Evolutionary conservation across 2,113 vertebrate genomes (phyloP).

Genomic region (Chlamydotis undulata): DNA sequence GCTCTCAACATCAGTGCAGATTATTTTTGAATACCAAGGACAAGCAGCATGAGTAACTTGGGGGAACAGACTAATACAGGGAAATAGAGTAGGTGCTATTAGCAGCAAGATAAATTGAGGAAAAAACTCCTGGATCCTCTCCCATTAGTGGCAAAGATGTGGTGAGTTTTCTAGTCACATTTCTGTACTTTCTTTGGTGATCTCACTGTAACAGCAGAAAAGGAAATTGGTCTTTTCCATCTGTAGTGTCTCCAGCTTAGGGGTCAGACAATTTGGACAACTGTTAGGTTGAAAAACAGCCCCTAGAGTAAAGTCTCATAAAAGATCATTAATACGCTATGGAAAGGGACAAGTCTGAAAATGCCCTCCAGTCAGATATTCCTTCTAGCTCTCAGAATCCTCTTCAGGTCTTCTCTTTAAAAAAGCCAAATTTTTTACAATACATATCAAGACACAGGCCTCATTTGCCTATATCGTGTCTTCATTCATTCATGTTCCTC

Average conservation of each 20-base stretch:
- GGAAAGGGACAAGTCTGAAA: not conserved
- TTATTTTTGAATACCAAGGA: not conserved
- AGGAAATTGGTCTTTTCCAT: not conserved
- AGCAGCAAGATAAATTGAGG: not conserved
- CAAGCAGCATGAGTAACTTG: not conserved
- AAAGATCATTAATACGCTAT: not conserved
- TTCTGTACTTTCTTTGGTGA: not conserved
- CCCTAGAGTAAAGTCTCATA: not conserved
- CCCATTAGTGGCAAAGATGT: not conserved
- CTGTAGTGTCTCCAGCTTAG: not conserved
- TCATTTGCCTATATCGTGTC: not conserved
- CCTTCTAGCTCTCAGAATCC: not conserved
- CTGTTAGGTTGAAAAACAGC: not conserved
- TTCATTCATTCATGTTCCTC: not conserved
- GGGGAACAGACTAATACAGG: not conserved
- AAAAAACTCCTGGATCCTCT: not conserved
- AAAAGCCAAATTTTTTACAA: not conserved
- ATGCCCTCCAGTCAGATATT: not conserved
- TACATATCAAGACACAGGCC: not conserved
- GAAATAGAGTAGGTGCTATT: not conserved
- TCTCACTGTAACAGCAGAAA: not conserved
- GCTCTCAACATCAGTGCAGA: not conserved
- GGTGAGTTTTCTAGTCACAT: not conserved
- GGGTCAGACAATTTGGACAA: not conserved
- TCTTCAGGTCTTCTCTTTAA: not conserved